Evolutionary conservation across 2,888 invertebrate genomes (phyloP).

Genomic region (Nineta flava): DNA sequence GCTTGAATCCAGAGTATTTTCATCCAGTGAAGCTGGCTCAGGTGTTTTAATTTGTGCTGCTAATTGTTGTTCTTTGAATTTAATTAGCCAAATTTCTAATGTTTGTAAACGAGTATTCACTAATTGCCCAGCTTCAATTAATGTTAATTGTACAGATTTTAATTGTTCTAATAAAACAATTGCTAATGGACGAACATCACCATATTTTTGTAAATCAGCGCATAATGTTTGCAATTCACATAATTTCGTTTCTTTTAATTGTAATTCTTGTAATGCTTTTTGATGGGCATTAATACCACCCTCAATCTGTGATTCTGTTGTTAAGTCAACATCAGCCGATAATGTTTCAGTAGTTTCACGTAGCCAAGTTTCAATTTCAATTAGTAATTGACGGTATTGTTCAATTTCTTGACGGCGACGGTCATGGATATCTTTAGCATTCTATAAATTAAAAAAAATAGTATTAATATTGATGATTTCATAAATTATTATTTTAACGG

Average conservation of each 20-base stretch:
- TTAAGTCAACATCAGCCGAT: conserved; percentile 15
- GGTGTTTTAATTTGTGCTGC: conserved; percentile 35
- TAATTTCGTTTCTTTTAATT: conserved; percentile 31
- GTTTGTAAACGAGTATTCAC: conserved; percentile 42
- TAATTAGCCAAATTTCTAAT: conserved; percentile 31
- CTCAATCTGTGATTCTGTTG: conserved; percentile 20
- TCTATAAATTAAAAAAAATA: conserved; percentile 22
- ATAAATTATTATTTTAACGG: neutral
- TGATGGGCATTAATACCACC: conserved; percentile 21
- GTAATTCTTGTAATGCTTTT: conserved; percentile 23
- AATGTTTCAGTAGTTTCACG: conserved; percentile 25
- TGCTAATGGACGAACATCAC: conserved; percentile 31
- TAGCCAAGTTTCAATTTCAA: conserved; percentile 39
- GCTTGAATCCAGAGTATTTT: conserved; percentile 48
- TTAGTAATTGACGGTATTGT: conserved; percentile 33
- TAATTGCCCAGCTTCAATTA: conserved; percentile 43
- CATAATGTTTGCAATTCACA: conserved; percentile 31
- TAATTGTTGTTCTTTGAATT: conserved; percentile 22
- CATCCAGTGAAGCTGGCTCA: conserved; percentile 34
- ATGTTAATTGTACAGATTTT: conserved; percentile 34
- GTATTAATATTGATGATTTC: no score
- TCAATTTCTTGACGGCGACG: conserved; percentile 35
- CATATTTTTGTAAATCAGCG: conserved; percentile 29
- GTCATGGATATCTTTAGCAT: conserved; percentile 34
- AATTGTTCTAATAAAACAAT: conserved; percentile 36